Percentiles rank a stretch among this genome's conserved stretches.
Evolutionary conservation across 2,113 vertebrate genomes (phyloP).

Genomic region (Mobula hypostoma): DNA sequence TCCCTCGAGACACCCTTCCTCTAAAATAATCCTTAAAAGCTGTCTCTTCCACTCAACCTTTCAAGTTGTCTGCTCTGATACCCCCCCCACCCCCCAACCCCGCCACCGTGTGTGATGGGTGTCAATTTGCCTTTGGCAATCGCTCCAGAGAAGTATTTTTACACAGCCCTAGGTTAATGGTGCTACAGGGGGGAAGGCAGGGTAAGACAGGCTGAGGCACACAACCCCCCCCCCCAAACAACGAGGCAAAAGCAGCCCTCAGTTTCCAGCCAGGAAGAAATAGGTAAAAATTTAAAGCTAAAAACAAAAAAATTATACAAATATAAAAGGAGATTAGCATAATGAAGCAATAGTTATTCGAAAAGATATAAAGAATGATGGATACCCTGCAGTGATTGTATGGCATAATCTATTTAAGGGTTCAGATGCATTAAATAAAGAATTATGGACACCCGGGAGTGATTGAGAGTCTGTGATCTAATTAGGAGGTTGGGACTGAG

Average conservation of each 20-base stretch:
- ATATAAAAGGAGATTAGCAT: slow-evolving; percentile 21
- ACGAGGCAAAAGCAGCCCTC: too few relatives aligned
- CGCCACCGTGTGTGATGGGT: too few relatives aligned
- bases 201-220: not conserved
- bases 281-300: not conserved
- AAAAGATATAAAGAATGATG: slow-evolving; percentile 30
- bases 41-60: not conserved
- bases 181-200: not conserved
- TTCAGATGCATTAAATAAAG: slow-evolving; percentile 34
- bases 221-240: not conserved
- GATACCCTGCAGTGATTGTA: slow-evolving; percentile 20
- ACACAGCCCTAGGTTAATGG: too few relatives aligned
- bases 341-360: slow-evolving; percentile 29
- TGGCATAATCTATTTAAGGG: slow-evolving; percentile 28
- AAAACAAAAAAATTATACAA: not conserved
- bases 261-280: not conserved
- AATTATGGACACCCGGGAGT: slow-evolving; percentile 34
- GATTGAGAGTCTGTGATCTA: slow-evolving; percentile 29
- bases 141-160: not conserved
- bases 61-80: too few relatives aligned
- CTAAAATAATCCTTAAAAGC: not conserved
- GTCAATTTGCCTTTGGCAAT: not conserved
- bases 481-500: slow-evolving; percentile 6
- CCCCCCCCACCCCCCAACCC: too few relatives aligned
- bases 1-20: not conserved